phyloP scores from a whole-genome alignment of 1,140 invertebrate genomes.

The Anastrepha ludens region DNA sequence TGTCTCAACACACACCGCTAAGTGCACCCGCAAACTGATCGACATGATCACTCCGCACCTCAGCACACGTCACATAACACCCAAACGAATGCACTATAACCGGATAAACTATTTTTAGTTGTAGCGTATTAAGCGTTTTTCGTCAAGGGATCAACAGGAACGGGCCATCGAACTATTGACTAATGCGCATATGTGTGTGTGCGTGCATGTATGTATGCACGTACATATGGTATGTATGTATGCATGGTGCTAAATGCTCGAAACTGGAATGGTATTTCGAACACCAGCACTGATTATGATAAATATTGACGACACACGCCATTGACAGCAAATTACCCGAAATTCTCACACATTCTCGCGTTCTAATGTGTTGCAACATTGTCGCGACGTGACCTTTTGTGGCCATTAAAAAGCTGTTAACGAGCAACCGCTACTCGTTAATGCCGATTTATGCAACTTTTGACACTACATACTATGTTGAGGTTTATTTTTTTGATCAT shows the following conservation, averaged over 20 bases:
- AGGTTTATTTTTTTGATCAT: neutral
- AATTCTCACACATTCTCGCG: conserved; percentile 28
- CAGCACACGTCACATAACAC: conserved; percentile 27
- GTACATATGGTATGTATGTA: neutral
- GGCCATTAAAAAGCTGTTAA: conserved; percentile 51
- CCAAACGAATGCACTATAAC: neutral
- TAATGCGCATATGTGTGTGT: neutral
- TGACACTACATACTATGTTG: conserved; percentile 15
- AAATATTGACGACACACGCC: conserved; percentile 49
- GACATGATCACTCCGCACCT: conserved; percentile 44
- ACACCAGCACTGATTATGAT: conserved; percentile 30
- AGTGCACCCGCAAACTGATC: conserved; percentile 45
- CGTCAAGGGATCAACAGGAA: conserved; percentile 16
- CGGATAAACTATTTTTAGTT: neutral
- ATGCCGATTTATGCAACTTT: conserved; percentile 48
- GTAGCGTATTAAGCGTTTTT: conserved; percentile 6
- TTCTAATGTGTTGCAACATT: neutral
- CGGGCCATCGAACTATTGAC: neutral
- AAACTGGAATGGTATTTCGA: neutral
- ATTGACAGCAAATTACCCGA: conserved; percentile 49
- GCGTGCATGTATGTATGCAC: no score
- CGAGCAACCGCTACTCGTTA: conserved; percentile 40
- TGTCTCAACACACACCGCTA: conserved; percentile 41
- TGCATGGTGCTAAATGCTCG: neutral
- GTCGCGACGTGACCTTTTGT: conserved; percentile 39